A percentile compares a stretch with the other conserved stretches of the same genome.
phyloP scores from a whole-genome alignment of 2,888 invertebrate genomes.

The Frankliniella fusca region DNA sequence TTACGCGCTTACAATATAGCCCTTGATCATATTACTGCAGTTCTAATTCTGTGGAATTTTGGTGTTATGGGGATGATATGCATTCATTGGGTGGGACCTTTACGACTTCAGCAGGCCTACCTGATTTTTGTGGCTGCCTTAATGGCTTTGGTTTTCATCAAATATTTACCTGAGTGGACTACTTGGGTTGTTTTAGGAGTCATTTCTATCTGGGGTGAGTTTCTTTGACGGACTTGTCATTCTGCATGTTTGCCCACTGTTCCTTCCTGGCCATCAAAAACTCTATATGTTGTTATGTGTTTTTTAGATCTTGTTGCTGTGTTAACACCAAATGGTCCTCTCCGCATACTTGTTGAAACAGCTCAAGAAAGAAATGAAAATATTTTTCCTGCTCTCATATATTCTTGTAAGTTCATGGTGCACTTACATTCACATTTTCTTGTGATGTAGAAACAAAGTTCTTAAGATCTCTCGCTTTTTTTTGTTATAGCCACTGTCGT shows the following conservation, averaged over 20 bases:
- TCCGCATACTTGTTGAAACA: slow-evolving; percentile 95
- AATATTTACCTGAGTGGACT: slow-evolving; percentile 98
- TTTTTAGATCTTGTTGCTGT: slow-evolving; percentile 90
- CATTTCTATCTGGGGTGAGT: slow-evolving; percentile 93
- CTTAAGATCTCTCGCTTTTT: slow-evolving; percentile 25
- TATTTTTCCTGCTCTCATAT: slow-evolving; percentile 96
- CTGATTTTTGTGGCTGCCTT: slow-evolving; percentile 94
- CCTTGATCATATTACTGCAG: slow-evolving; percentile 87
- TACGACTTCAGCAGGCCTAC: slow-evolving; percentile 91
- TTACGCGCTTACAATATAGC: slow-evolving; percentile 91
- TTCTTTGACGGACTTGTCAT: neutral
- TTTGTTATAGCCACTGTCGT: slow-evolving; percentile 56
- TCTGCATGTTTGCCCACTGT: neutral
- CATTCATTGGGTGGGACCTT: slow-evolving; percentile 98
- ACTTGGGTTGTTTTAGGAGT: slow-evolving; percentile 95
- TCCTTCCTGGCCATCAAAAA: neutral
- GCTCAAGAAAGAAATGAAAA: slow-evolving; percentile 98
- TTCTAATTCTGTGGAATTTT: slow-evolving; percentile 94
- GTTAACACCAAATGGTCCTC: slow-evolving; percentile 91
- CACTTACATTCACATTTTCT: neutral
- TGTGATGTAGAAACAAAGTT: neutral
- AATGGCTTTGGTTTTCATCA: slow-evolving; percentile 98
- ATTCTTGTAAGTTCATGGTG: slow-evolving; percentile 57
- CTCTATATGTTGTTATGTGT: neutral
- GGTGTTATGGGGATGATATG: slow-evolving; percentile 96